These are phyloP conservation scores for Anabas testudineus DNA, from an alignment of 2,797 vertebrate species.

Conservation along the genomic window DNA sequence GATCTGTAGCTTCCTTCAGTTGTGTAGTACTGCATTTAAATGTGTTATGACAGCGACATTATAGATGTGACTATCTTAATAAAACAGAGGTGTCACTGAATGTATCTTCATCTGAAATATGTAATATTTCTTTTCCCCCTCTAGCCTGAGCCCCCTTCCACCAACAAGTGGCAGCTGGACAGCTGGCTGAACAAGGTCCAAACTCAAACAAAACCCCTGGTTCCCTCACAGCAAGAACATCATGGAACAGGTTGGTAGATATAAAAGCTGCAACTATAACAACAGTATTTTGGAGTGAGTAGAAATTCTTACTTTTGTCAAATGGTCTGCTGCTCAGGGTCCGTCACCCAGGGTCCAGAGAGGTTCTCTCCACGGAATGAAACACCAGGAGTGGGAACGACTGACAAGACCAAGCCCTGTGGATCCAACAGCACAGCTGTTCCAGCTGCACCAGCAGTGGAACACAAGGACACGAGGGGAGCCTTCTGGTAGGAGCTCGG, in stretches of 20 bases:
- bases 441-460: constrained; percentile 75
- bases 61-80: not conserved
- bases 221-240: constrained; percentile 90
- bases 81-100: not conserved
- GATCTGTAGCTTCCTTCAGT: not conserved
- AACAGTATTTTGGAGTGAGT: constrained; percentile 15
- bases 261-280: not conserved
- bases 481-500: constrained; percentile 59
- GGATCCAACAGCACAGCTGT: constrained; percentile 54
- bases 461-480: constrained; percentile 89
- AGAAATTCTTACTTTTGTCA: constrained; percentile 17
- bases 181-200: constrained; percentile 99
- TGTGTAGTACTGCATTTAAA: not conserved
- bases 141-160: constrained; percentile 94
- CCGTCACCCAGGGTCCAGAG: constrained; percentile 74
- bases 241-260: constrained; percentile 78
- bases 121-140: not conserved
- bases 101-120: not conserved
- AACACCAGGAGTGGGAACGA: constrained; percentile 66
- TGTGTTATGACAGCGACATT: not conserved
- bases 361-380: constrained; percentile 85
- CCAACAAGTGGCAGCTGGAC: constrained; percentile 98
- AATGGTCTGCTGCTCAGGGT: constrained; percentile 70
- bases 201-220: constrained; percentile 93
- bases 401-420: constrained; percentile 87